Percentiles rank a stretch among this genome's conserved stretches.
Conservation (phyloP, 2,113 vertebrate genomes). For the Siniperca knerii region DNA sequence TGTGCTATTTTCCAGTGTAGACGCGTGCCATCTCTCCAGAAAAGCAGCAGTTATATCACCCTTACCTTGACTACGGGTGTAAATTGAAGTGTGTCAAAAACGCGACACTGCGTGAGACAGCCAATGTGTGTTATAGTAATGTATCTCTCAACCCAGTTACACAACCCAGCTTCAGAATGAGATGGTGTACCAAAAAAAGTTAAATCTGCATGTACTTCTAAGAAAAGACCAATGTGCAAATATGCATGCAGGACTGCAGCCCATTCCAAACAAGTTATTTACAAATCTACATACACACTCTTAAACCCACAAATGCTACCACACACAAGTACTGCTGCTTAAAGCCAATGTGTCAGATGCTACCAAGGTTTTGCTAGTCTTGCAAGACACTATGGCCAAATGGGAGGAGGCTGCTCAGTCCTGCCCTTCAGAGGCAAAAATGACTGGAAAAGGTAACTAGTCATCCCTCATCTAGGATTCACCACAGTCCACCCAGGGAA, state of each 20-base stretch:
- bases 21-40: background rate
- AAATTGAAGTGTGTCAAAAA: background rate
- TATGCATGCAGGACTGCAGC: background rate
- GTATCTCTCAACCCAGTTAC: too few relatives aligned
- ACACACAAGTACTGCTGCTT: background rate
- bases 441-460: constrained; percentile 18
- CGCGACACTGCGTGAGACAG: background rate
- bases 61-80: background rate
- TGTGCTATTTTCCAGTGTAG: background rate
- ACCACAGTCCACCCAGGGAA: constrained; percentile 26
- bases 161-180: background rate
- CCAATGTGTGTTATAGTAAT: too few relatives aligned
- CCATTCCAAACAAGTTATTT: background rate
- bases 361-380: background rate
- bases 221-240: constrained; percentile 2
- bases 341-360: background rate
- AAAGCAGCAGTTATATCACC: background rate
- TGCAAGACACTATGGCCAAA: background rate
- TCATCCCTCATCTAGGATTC: constrained; percentile 15
- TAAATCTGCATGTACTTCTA: background rate
- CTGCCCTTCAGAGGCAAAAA: background rate
- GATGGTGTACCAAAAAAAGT: background rate
- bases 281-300: background rate
- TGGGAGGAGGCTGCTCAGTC: background rate
- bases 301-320: background rate